Conservation (phyloP, 2,888 invertebrate species). For the Lissocephala sabroskyi region DNA sequence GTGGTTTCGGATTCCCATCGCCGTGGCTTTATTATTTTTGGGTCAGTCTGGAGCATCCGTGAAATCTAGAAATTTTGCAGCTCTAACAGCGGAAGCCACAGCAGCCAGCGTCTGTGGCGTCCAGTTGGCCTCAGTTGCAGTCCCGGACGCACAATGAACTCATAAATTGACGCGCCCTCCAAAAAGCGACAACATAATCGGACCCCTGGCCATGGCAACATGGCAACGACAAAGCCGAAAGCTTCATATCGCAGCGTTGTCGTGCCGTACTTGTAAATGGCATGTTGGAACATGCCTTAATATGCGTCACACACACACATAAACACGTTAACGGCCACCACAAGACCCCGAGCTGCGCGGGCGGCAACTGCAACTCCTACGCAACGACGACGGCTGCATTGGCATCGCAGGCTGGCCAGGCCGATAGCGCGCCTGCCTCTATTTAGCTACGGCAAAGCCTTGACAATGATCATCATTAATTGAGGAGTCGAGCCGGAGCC, state of each 20-base stretch:
- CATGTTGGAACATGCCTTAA: slow-evolving; percentile 64
- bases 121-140: not conserved
- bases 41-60: not conserved
- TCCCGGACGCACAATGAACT: slow-evolving; percentile 54
- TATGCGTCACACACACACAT: slow-evolving; percentile 41
- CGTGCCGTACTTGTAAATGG: slow-evolving; percentile 61
- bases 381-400: slow-evolving; percentile 30
- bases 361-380: slow-evolving; percentile 41
- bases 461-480: slow-evolving; percentile 66
- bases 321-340: slow-evolving; percentile 11
- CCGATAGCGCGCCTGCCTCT: slow-evolving; percentile 50
- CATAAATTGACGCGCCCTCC: slow-evolving; percentile 63
- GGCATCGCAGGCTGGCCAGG: slow-evolving; percentile 16
- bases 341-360: slow-evolving; percentile 12
- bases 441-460: slow-evolving; percentile 60
- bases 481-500: slow-evolving; percentile 41
- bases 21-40: not conserved
- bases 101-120: no score
- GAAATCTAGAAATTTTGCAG: no score
- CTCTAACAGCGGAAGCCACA: not conserved
- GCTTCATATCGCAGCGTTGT: slow-evolving; percentile 12
- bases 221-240: slow-evolving; percentile 16
- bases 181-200: slow-evolving; percentile 58
- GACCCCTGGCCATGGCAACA: slow-evolving; percentile 43
- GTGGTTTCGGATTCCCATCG: slow-evolving; percentile 8